Conservation (phyloP, 2,113 vertebrate species). For the Camelus bactrianus region DNA sequence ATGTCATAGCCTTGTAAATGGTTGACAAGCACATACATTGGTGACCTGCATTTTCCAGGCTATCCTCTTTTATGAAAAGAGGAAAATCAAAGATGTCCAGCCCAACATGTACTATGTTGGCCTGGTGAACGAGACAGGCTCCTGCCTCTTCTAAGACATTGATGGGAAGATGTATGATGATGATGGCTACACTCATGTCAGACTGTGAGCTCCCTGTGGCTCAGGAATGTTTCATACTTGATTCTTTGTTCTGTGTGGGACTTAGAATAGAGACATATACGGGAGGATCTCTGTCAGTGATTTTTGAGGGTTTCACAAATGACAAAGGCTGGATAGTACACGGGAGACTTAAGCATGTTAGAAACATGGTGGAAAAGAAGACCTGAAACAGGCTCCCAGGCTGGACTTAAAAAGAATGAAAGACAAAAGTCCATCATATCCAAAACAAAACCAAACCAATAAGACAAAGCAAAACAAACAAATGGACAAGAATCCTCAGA, state of each 20-base stretch:
- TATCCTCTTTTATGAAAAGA: slow-evolving; percentile 33
- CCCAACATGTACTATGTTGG: not conserved
- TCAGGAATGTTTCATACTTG: not conserved
- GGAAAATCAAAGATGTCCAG: not conserved
- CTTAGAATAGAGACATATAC: not conserved
- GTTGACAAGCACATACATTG: not conserved
- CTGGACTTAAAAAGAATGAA: slow-evolving; percentile 17
- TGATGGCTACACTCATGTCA: not conserved
- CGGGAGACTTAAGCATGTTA: not conserved
- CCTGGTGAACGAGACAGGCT: not conserved
- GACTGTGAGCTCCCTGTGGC: not conserved
- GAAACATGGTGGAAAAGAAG: slow-evolving; percentile 42
- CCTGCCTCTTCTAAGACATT: not conserved
- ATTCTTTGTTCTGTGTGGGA: slow-evolving; percentile 20
- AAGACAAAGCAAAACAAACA: not conserved
- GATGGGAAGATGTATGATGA: not conserved
- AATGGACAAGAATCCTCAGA: not conserved
- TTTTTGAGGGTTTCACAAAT: slow-evolving; percentile 6
- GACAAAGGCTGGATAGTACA: not conserved
- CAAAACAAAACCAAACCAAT: not conserved
- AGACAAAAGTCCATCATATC: not conserved
- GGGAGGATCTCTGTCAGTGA: not conserved
- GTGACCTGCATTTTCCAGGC: slow-evolving; percentile 31
- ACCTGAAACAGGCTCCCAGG: not conserved
- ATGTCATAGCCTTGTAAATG: slow-evolving; percentile 40